These are phyloP conservation scores for Pandemis cinnamomeana DNA, from an alignment of 2,888 invertebrate genomes.

Conservation along the genomic window DNA sequence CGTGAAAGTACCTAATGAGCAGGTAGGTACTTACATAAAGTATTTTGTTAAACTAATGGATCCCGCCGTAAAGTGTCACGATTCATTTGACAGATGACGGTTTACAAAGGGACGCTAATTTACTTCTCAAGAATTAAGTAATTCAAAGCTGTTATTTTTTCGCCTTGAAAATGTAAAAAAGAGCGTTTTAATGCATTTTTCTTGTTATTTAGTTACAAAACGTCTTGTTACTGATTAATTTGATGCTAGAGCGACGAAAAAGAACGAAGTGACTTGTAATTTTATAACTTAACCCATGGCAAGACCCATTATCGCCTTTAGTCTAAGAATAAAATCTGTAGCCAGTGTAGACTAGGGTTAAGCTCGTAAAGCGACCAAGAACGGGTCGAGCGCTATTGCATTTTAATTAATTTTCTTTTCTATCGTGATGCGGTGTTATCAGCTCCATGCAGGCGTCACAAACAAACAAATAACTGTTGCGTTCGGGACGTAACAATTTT, in stretches of 20 bases:
- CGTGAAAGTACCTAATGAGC: constrained; percentile 2
- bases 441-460: constrained; percentile 74
- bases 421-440: constrained; percentile 81
- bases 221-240: neutral
- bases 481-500: constrained; percentile 70
- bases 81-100: constrained; percentile 70
- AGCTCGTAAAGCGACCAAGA: constrained; percentile 71
- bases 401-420: constrained; percentile 84
- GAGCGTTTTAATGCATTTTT: constrained; percentile 15
- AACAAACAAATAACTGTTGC: constrained; percentile 77
- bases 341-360: constrained; percentile 44
- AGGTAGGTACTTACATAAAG: constrained; percentile 3
- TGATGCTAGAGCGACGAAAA: neutral
- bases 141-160: constrained; percentile 61
- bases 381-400: constrained; percentile 80
- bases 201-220: constrained; percentile 3
- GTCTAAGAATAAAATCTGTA: too few species aligned
- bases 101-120: constrained; percentile 62
- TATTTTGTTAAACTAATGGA: constrained; percentile 64
- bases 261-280: neutral
- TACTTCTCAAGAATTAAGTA: constrained; percentile 60
- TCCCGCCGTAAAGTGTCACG: constrained; percentile 63
- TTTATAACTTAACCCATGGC: too few species aligned
- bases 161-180: neutral
- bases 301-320: neutral